Base-by-base conservation (phyloP, 2,113 vertebrate species). In the Vireo altiloquus region DNA sequence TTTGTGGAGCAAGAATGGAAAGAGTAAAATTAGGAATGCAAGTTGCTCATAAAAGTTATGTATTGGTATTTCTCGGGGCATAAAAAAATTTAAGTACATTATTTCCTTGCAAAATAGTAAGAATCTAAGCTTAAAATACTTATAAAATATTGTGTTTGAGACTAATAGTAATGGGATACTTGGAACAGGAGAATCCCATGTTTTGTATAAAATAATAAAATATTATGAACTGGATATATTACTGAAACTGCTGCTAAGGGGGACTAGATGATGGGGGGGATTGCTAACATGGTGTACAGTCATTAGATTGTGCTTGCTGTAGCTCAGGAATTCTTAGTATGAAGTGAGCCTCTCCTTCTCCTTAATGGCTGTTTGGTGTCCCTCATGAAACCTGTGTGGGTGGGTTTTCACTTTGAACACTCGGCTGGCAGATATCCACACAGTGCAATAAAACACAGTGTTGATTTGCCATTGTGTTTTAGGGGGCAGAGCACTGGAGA, bases 181-280 rank as follows among this genome's bases (percentile, higher is more conserved):
- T 76, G 37, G 28, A 93, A 69, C 15, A 84, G 57, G 80, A 47
- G 13, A 87, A 74, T 91, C 12, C 12, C 15, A 10, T 71, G 17
- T 61, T 94, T 95, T 90, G 68, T 84, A n/a, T 53, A 85, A 59
- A 21, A 18, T 65, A 90, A 90, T 85, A 93, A 94, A 94, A 56
- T 60, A 76, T 50, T 95, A 82, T 57, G 39, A 79, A 82, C 25
- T 47, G 49, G 63, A 21, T 89, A 6, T 63, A 71, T 84, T 92
- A 86, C 59, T 54, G 49, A 83, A 89, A 59, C 28, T 61, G 37
- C 37, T 65, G 6, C 37, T 65, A 79, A 76, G 25, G 7, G 17
- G 20, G 21, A 37, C 60, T 69, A 59, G 27, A 52, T 37, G 31
- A 19, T 57, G 24, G 4, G 11, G 7, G 68, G 23, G 10, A 46